Evolutionary conservation across 2,888 invertebrate genomes (phyloP).

Genomic region (Hemithea aestivaria): DNA sequence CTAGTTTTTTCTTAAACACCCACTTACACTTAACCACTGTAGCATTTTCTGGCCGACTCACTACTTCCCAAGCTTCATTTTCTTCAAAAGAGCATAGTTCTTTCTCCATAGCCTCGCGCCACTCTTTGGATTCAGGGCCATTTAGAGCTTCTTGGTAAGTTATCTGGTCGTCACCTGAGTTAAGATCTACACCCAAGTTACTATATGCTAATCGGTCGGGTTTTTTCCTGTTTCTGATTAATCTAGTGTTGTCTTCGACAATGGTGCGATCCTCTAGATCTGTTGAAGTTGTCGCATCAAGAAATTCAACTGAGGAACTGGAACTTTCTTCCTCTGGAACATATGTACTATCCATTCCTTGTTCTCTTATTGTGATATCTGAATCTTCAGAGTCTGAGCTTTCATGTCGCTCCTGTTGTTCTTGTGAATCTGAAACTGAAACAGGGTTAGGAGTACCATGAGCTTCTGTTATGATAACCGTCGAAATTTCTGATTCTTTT

Average conservation of each 20-base stretch:
- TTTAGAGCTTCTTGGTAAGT: neutral
- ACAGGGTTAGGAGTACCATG: neutral
- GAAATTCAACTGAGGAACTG: no score
- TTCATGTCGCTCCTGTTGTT: no score
- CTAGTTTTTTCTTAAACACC: slow-evolving; percentile 6
- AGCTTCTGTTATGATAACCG: neutral
- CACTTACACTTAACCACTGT: slow-evolving; percentile 8
- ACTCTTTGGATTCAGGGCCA: slow-evolving; percentile 1
- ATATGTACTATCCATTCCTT: no score
- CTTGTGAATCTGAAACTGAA: neutral
- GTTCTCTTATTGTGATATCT: no score
- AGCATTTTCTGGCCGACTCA: neutral
- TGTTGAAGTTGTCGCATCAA: no score
- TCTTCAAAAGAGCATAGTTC: slow-evolving; percentile 3
- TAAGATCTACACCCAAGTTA: neutral
- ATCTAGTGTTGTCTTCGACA: no score
- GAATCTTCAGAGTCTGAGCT: no score
- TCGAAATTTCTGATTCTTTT: no score
- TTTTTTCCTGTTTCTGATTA: neutral
- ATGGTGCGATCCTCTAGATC: no score
- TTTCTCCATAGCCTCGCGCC: neutral
- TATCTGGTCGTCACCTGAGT: neutral
- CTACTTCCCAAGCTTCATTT: slow-evolving; percentile 3
- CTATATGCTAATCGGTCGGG: neutral
- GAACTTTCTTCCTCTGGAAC: no score